Evolutionary conservation across 2,888 invertebrate genomes (phyloP).

Genomic region (Cantharis nigra): DNA sequence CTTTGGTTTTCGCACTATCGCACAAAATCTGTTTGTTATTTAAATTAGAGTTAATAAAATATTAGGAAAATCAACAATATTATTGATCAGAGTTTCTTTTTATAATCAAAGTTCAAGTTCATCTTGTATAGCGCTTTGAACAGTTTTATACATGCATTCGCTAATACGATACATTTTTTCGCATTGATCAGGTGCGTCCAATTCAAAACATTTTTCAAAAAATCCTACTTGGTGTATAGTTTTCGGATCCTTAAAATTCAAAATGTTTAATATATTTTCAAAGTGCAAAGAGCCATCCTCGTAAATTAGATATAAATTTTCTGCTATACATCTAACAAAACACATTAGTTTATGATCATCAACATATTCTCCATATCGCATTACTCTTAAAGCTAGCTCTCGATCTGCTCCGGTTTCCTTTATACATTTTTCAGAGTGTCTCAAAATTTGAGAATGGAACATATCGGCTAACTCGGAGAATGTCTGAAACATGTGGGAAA

Average conservation of each 20-base stretch:
- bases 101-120: too few relatives aligned
- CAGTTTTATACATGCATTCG: neutral
- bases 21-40: too few relatives aligned
- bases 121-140: neutral
- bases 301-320: neutral
- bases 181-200: neutral
- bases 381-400: neutral
- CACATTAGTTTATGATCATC: neutral
- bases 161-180: neutral
- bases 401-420: neutral
- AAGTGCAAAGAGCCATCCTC: neutral
- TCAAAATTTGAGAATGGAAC: neutral
- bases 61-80: too few relatives aligned
- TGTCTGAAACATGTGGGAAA: neutral
- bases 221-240: neutral
- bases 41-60: too few relatives aligned
- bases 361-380: neutral
- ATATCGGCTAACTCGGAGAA: neutral
- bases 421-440: neutral
- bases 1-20: too few relatives aligned
- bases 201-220: neutral
- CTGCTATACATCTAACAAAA: neutral
- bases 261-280: neutral
- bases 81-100: too few relatives aligned
- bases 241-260: neutral